Percentiles rank a stretch among this genome's conserved stretches.
Evolutionary conservation across 2,888 invertebrate species (phyloP).

Genomic region (Patella caerulea): DNA sequence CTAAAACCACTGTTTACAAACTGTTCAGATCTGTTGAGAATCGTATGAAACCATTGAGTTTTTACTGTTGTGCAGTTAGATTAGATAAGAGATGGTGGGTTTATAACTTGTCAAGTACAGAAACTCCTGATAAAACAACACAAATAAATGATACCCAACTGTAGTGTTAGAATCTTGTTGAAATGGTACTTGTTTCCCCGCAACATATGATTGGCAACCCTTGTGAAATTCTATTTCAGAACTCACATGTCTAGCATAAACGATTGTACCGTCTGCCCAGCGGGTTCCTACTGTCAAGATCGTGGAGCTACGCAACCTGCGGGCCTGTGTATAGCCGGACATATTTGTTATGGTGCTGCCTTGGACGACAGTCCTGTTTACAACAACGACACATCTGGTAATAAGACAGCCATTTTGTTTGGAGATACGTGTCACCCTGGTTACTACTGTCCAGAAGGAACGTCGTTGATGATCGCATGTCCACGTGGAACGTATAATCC

Average conservation of each 20-base stretch:
- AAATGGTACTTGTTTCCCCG: no score
- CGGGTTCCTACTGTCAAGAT: conserved; percentile 65
- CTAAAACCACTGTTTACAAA: no score
- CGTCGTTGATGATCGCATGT: conserved; percentile 62
- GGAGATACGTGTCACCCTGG: conserved; percentile 68
- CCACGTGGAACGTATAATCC: conserved; percentile 66
- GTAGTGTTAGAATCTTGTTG: no score
- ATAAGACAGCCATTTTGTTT: conserved; percentile 61
- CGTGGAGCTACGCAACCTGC: conserved; percentile 58
- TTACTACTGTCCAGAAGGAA: conserved; percentile 66
- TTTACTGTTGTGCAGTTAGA: no score
- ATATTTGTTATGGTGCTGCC: conserved; percentile 65
- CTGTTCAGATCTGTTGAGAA: no score
- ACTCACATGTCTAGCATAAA: conserved; percentile 42
- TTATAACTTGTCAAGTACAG: no score
- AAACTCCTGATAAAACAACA: no score
- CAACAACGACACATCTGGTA: conserved; percentile 61
- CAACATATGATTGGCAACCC: neutral
- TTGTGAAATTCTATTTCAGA: conserved; percentile 33
- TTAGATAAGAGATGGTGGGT: no score
- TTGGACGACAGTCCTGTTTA: conserved; percentile 63
- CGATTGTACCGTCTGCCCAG: conserved; percentile 62
- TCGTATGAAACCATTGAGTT: no score
- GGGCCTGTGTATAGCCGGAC: conserved; percentile 66
- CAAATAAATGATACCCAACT: no score